Conservation (phyloP, 1,140 invertebrate genomes). For the Brachionus sp. region DNA sequence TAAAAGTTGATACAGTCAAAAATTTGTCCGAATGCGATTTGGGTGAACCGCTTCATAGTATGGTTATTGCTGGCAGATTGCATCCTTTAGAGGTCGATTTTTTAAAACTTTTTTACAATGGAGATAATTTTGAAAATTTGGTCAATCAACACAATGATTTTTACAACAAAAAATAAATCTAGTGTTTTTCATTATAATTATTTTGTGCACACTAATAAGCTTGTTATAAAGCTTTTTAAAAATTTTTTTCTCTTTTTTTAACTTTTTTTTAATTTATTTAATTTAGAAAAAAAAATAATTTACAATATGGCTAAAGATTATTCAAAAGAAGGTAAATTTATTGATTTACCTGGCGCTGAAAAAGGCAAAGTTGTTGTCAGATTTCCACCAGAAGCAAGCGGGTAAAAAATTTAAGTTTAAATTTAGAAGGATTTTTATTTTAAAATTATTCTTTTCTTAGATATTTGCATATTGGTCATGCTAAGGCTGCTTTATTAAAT, state of each 20-base stretch:
- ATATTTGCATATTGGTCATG: constrained; percentile 96
- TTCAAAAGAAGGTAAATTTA: constrained; percentile 83
- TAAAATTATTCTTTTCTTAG: constrained; percentile 57
- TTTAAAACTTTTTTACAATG: constrained; percentile 60
- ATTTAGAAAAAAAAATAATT: constrained; percentile 36
- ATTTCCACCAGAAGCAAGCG: constrained; percentile 97
- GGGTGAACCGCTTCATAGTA: constrained; percentile 83
- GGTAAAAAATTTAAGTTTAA: constrained; percentile 61
- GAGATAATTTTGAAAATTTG: constrained; percentile 29
- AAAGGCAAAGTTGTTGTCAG: constrained; percentile 88
- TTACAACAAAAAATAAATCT: constrained; percentile 27
- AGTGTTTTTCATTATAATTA: background rate
- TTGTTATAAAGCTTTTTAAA: background rate
- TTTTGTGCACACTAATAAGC: background rate
- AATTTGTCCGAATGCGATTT: constrained; percentile 73
- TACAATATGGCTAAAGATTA: constrained; percentile 43
- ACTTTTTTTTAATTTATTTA: background rate
- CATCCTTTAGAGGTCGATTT: constrained; percentile 89
- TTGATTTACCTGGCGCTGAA: constrained; percentile 89
- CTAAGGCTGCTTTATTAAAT: constrained; percentile 95
- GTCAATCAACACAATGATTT: constrained; percentile 34
- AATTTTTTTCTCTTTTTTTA: background rate
- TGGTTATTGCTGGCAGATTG: constrained; percentile 77
- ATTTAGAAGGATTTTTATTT: background rate
- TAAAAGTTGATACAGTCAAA: constrained; percentile 69